Percentiles rank a stretch among this genome's conserved stretches.
Conservation (phyloP, 1,140 invertebrate species). For the Branchinecta lynchi region DNA sequence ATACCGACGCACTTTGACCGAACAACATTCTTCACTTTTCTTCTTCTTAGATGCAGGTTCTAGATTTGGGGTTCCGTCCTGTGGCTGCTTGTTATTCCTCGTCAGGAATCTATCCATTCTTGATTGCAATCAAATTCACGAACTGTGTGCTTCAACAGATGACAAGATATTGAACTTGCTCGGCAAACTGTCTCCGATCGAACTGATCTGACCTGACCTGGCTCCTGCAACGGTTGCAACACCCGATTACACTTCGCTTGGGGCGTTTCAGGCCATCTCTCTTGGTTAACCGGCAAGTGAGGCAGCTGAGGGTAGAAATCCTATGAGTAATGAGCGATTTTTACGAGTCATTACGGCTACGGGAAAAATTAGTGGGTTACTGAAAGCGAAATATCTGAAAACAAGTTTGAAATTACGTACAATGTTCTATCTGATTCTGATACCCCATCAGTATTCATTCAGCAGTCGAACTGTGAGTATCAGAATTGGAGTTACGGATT, state of each 20-base stretch:
- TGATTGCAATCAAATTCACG: conserved; percentile 1
- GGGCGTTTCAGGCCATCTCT: not conserved
- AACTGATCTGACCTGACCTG: too few species aligned
- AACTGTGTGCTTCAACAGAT: conserved; percentile 3
- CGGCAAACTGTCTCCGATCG: too few species aligned
- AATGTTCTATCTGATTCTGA: not conserved
- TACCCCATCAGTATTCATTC: too few species aligned
- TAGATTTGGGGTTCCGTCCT: not conserved
- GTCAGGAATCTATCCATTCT: conserved; percentile 9
- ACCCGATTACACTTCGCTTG: too few species aligned
- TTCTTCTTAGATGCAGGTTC: conserved; percentile 9
- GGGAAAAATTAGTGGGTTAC: not conserved
- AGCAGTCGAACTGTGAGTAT: too few species aligned
- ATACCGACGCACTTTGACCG: conserved; percentile 4
- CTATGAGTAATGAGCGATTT: not conserved
- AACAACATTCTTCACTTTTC: not conserved
- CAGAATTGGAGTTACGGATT: too few species aligned
- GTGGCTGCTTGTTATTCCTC: not conserved
- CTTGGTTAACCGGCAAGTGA: not conserved
- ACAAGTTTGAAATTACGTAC: not conserved
- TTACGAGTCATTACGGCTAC: not conserved
- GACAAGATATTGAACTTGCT: not conserved
- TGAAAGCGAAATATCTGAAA: not conserved
- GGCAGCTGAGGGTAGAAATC: not conserved
- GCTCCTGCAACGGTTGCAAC: too few species aligned